These are phyloP conservation scores for Sphinx pinastri DNA, from an alignment of 2,888 invertebrate species.

Conservation along the genomic window DNA sequence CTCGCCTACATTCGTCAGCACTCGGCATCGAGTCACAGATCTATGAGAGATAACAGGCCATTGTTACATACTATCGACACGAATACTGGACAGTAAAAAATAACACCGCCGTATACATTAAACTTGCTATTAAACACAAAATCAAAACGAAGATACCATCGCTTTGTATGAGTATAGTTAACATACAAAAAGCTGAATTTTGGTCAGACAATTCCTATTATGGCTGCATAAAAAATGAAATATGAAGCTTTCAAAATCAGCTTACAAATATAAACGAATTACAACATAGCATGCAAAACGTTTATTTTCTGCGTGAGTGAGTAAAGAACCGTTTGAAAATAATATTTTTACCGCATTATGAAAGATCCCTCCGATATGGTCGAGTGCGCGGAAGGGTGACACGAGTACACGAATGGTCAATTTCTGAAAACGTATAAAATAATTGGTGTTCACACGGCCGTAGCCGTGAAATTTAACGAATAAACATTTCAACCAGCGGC, in stretches of 20 bases:
- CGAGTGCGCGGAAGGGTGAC: constrained; percentile 57
- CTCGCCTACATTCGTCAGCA: constrained; percentile 79
- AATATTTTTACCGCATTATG: constrained; percentile 71
- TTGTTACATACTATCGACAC: constrained; percentile 42
- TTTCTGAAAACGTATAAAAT: constrained; percentile 50
- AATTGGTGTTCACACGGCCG: constrained; percentile 53
- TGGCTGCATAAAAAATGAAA: constrained; percentile 3
- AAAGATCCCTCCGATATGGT: constrained; percentile 64
- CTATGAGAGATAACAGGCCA: constrained; percentile 54
- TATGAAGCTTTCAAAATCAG: constrained; percentile 10
- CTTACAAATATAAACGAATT: constrained; percentile 14
- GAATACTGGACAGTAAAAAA: constrained; percentile 19
- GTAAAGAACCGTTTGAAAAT: constrained; percentile 65
- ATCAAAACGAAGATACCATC: not conserved
- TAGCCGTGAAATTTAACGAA: constrained; percentile 18
- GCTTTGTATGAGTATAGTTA: not conserved
- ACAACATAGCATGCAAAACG: constrained; percentile 53
- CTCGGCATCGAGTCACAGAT: constrained; percentile 54
- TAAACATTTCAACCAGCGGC: not conserved
- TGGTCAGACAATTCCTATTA: not conserved
- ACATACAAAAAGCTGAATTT: not conserved
- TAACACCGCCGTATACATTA: constrained; percentile 27
- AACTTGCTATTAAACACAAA: not conserved
- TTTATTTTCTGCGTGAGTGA: constrained; percentile 67
- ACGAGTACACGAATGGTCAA: constrained; percentile 53